Evolutionary conservation across 2,888 invertebrate genomes (phyloP).

Genomic region (Chalcosyrphus nemorum): DNA sequence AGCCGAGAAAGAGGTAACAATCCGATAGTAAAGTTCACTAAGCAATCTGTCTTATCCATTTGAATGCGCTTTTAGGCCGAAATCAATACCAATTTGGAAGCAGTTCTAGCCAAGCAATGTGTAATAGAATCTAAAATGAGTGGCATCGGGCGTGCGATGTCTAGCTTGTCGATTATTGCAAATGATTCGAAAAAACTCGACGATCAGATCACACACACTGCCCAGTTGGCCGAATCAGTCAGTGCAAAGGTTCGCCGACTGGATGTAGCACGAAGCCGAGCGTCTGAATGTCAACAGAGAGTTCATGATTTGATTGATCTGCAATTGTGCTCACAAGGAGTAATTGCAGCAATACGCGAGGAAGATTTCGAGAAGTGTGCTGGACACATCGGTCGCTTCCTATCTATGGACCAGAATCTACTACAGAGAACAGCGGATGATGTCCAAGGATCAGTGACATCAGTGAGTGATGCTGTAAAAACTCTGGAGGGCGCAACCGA

Average conservation of each 20-base stretch:
- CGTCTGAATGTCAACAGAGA: constrained; percentile 95
- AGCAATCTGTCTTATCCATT: constrained; percentile 8
- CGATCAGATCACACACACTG: constrained; percentile 93
- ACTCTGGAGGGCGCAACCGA: constrained; percentile 89
- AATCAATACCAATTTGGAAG: constrained; percentile 87
- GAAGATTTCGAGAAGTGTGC: constrained; percentile 99
- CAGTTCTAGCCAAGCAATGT: constrained; percentile 88
- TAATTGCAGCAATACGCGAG: constrained; percentile 94
- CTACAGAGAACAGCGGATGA: constrained; percentile 90
- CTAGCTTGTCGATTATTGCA: constrained; percentile 90
- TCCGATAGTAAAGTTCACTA: not conserved
- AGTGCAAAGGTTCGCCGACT: constrained; percentile 97
- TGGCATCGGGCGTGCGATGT: constrained; percentile 90
- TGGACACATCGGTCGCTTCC: constrained; percentile 95
- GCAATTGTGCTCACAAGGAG: constrained; percentile 98
- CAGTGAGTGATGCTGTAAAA: constrained; percentile 81
- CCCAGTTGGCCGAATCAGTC: constrained; percentile 94
- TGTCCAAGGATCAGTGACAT: constrained; percentile 84
- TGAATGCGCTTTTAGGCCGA: constrained; percentile 83
- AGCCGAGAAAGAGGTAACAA: constrained; percentile 76
- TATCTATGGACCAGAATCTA: constrained; percentile 94
- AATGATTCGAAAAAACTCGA: constrained; percentile 91
- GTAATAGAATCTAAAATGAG: constrained; percentile 91
- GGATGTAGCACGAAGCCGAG: constrained; percentile 93
- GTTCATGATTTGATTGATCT: constrained; percentile 97